These are phyloP conservation scores for Diaperis boleti DNA, from an alignment of 2,888 invertebrate genomes.

Conservation along the genomic window DNA sequence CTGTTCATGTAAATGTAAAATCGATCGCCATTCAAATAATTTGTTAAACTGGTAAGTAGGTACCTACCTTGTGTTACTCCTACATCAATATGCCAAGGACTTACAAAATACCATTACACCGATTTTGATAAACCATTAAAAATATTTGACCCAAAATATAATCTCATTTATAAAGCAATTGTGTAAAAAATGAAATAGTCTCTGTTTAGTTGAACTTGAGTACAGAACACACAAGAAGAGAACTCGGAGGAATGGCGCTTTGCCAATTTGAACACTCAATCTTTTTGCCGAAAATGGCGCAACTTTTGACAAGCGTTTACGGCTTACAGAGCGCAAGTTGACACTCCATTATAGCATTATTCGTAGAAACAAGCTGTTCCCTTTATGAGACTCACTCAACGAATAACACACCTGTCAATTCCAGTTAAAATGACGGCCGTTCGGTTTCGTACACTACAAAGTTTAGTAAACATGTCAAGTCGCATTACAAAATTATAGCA, in stretches of 20 bases:
- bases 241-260: too few species aligned
- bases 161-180: too few species aligned
- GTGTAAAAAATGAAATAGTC: too few species aligned
- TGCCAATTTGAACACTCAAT: background rate
- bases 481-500: slow-evolving; percentile 45
- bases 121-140: too few species aligned
- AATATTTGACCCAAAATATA: too few species aligned
- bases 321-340: slow-evolving; percentile 3
- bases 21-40: too few species aligned
- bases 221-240: background rate
- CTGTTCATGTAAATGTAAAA: too few species aligned
- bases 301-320: background rate
- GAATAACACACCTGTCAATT: slow-evolving; percentile 45
- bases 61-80: too few species aligned
- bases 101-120: too few species aligned
- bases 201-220: too few species aligned
- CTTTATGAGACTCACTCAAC: slow-evolving; percentile 34
- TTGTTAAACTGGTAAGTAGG: too few species aligned
- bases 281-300: background rate
- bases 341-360: slow-evolving; percentile 25
- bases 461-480: slow-evolving; percentile 48
- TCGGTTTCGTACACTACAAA: slow-evolving; percentile 40
- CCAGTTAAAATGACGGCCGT: slow-evolving; percentile 38
- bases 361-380: slow-evolving; percentile 31
- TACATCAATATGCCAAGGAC: too few species aligned